Conservation (phyloP, 1,140 invertebrate genomes). For the Neotoxoptera formosana region DNA sequence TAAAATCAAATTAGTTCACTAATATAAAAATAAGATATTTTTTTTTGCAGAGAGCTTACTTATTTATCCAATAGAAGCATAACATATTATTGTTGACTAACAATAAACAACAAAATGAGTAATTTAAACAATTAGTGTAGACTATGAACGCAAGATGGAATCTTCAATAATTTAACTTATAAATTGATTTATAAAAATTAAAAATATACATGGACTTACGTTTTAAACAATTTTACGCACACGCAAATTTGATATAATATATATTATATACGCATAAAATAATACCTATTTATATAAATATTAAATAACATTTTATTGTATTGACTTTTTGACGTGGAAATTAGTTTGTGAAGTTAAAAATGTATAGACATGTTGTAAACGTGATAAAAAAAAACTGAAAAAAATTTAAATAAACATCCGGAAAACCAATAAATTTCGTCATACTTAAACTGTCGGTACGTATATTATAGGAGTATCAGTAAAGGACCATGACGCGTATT, state of each 20-base stretch:
- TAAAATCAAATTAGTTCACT: not conserved
- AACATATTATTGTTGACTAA: not conserved
- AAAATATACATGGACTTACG: no score
- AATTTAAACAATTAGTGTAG: not conserved
- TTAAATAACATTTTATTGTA: no score
- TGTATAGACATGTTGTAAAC: not conserved
- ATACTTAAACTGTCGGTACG: not conserved
- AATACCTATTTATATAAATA: no score
- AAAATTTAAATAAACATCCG: not conserved
- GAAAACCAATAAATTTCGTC: not conserved
- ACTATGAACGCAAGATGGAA: not conserved
- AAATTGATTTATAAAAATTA: no score
- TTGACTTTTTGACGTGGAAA: not conserved
- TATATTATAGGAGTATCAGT: no score
- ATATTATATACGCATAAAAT: no score
- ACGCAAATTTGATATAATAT: no score
- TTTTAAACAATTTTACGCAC: no score
- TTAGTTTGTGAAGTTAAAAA: not conserved
- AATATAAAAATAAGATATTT: not conserved
- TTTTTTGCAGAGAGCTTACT: not conserved
- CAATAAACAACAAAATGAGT: not conserved
- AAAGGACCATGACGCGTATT: not conserved
- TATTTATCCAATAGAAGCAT: not conserved
- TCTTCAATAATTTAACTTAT: not conserved
- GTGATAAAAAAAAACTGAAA: not conserved